Conservation (phyloP, 35 echinoderm and acorn worm species). For the Ophioderma brevispina region DNA sequence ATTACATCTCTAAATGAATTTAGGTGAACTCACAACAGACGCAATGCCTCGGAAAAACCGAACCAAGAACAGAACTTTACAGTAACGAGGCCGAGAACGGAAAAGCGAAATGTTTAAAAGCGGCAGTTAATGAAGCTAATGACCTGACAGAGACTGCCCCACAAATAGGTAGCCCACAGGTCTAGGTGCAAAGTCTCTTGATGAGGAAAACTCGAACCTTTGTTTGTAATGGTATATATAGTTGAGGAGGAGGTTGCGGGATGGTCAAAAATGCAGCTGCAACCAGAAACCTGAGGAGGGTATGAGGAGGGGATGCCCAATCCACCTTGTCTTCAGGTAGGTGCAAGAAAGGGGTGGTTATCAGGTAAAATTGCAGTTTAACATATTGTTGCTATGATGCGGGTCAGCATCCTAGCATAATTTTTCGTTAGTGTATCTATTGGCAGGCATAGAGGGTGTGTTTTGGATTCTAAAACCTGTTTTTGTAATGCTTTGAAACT, state of each 20-base stretch:
- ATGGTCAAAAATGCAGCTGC: constrained; percentile 37
- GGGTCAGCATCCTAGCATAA: too few relatives aligned
- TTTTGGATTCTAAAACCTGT: too few relatives aligned
- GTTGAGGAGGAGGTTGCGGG: constrained; percentile 67
- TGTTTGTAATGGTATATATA: constrained; percentile 65
- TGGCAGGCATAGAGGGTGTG: too few relatives aligned
- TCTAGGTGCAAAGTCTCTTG: constrained; percentile 64
- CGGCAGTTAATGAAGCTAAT: constrained; percentile 73
- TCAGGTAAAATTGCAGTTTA: too few relatives aligned
- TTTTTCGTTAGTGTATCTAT: too few relatives aligned
- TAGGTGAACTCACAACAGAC: not conserved
- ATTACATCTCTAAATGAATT: constrained; percentile 26
- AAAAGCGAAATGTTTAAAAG: constrained; percentile 51
- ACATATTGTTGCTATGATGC: too few relatives aligned
- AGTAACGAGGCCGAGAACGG: not conserved
- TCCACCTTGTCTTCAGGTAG: constrained; percentile 13
- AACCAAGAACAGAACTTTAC: constrained; percentile 14
- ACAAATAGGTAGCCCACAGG: constrained; percentile 80
- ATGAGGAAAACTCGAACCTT: constrained; percentile 76
- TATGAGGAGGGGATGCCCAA: not conserved
- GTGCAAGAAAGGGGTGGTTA: too few relatives aligned
- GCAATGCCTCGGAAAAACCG: not conserved
- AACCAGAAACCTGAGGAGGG: not conserved
- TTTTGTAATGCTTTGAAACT: too few relatives aligned
- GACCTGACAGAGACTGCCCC: constrained; percentile 80